A percentile compares a stretch with the other conserved stretches of the same genome.
Evolutionary conservation across 2,797 vertebrate genomes (phyloP).

Genomic region (Ctenochaetus hawaiiensis): DNA sequence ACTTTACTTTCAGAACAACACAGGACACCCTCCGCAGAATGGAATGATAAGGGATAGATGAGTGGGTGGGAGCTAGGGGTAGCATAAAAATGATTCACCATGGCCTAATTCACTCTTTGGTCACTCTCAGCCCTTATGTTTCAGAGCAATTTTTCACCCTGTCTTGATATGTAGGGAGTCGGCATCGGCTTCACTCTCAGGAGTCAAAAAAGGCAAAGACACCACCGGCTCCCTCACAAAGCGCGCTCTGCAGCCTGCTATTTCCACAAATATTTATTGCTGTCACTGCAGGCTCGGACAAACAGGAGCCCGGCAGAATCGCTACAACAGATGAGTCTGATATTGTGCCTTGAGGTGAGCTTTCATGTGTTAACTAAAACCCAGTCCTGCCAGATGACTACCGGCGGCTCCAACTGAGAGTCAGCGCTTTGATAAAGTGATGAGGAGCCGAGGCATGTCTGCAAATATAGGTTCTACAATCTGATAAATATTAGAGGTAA

Average conservation of each 20-base stretch:
- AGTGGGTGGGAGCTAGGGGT: conserved; percentile 68
- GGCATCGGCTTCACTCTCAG: conserved; percentile 31
- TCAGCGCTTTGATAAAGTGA: conserved; percentile 60
- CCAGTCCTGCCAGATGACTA: conserved; percentile 53
- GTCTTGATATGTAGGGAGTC: conserved; percentile 59
- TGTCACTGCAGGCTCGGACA: conserved; percentile 40
- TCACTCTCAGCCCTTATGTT: conserved; percentile 67
- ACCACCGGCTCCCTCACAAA: conserved; percentile 29
- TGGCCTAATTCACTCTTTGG: conserved; percentile 67
- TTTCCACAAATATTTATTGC: conserved; percentile 36
- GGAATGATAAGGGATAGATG: conserved; percentile 69
- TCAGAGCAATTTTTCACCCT: conserved; percentile 67
- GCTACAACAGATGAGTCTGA: conserved; percentile 58
- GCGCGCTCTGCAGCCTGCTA: conserved; percentile 11
- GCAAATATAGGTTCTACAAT: conserved; percentile 43
- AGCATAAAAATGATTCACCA: conserved; percentile 65
- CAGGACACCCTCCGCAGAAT: conserved; percentile 54
- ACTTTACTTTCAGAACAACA: conserved; percentile 54
- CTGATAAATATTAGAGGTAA: conserved; percentile 66
- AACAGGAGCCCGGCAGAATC: conserved; percentile 54
- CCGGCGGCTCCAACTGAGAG: conserved; percentile 45
- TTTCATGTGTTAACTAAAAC: conserved; percentile 61
- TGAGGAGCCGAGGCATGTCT: conserved; percentile 48
- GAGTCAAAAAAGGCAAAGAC: conserved; percentile 50
- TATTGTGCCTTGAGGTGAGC: conserved; percentile 47